Evolutionary conservation across 2,113 vertebrate genomes (phyloP), one percentile per base, ranked within the genome.

Genomic region (Pandion haliaetus): DNA sequence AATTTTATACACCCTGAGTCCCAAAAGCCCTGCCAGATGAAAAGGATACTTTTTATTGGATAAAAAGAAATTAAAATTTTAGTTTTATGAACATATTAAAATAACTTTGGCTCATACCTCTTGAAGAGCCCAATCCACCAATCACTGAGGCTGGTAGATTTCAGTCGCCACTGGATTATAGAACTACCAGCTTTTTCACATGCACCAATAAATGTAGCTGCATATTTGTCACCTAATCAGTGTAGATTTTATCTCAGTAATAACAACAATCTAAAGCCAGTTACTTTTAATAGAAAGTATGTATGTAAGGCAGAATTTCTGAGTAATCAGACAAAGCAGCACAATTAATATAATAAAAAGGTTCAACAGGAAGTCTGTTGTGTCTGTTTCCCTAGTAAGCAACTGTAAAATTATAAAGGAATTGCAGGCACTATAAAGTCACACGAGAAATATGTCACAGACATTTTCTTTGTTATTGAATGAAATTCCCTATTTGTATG

Each of bases 171-270:
- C 49, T 69, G 36, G 59, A 34, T 65, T 32, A 23, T 4, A 93
- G 21, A 88, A 34, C 5, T 49, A 28, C 40, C 0, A 0, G 2
- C 3, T 73, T 95, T 90, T 90, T 54, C 17, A 50, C 31, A 55
- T 2, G 5, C 4, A 32, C 10, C 8, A 40, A n/a, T 57, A 86
- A 88, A 59, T 10, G 17, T 29, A 69, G 16, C 14, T 77, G 38
- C 20, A 40, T 20, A 49, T 50, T 82, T 90, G 26, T 57, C 59
- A 83, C n/a, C 17, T 88, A 97, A 97, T 97, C 94, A 97, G 90
- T 94, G 94, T 85, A 93, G 93, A 91, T 95, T 97, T 97, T 96
- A 91, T 93, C 77, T 95, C 88, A 88, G 69, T 95, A 97, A 96
- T 94, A 98, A 94, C 71, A 94, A 21, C 59, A 93, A 88, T 91